These are phyloP conservation scores for Venturia canescens DNA, from an alignment of 1,140 invertebrate species.

Conservation along the genomic window DNA sequence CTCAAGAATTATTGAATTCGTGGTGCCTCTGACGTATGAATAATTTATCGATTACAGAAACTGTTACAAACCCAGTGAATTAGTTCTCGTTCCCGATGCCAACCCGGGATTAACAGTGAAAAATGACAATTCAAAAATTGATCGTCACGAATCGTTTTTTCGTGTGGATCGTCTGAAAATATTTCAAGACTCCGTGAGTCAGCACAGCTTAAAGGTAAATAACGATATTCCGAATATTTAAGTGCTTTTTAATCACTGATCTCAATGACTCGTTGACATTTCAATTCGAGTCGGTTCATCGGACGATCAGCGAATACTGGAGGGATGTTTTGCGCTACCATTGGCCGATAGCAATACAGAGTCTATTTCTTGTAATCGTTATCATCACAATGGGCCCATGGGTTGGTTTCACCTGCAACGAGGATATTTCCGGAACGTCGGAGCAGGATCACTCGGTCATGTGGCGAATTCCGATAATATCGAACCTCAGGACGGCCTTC, in stretches of 20 bases:
- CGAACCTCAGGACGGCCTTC: slow-evolving; percentile 19
- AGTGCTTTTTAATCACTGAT: background rate
- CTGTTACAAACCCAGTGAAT: slow-evolving; percentile 21
- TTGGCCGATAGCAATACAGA: slow-evolving; percentile 51
- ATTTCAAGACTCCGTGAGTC: background rate
- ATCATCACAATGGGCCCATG: slow-evolving; percentile 50
- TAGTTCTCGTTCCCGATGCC: slow-evolving; percentile 22
- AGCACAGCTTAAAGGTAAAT: slow-evolving; percentile 21
- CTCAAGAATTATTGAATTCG: too few species aligned
- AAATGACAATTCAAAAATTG: slow-evolving; percentile 10
- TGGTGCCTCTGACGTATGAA: too few species aligned
- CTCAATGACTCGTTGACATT: slow-evolving; percentile 26
- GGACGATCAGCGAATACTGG: slow-evolving; percentile 53
- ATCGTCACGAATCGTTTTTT: background rate
- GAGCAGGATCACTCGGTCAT: slow-evolving; percentile 15
- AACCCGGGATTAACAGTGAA: slow-evolving; percentile 29
- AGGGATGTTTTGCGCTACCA: slow-evolving; percentile 50
- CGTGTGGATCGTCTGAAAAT: background rate
- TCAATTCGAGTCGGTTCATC: slow-evolving; percentile 45
- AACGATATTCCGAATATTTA: slow-evolving; percentile 4
- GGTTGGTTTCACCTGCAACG: slow-evolving; percentile 45
- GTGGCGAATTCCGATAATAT: slow-evolving; percentile 44
- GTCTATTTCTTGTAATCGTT: slow-evolving; percentile 46
- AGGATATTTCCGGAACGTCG: slow-evolving; percentile 33
- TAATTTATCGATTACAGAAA: background rate